Evolutionary conservation across 2,888 invertebrate species (phyloP), one percentile per base, ranked within the genome.

Genomic region (Epirrhoe tristata): DNA sequence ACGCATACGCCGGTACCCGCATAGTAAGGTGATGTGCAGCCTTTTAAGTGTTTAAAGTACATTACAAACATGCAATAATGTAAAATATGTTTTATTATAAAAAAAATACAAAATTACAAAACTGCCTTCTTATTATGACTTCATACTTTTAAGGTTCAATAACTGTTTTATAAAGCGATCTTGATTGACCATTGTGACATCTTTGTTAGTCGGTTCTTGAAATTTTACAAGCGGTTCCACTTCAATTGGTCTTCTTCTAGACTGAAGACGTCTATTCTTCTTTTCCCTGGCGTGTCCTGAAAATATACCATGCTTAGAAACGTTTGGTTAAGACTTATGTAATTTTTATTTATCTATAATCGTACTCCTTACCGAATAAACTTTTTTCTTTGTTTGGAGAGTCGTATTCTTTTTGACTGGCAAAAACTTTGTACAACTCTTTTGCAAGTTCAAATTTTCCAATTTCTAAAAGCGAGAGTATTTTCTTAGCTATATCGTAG

Each of bases 371-470:
- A 66, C 74, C 62, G n/a, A 48, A 32, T 16, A 43, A 39, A 43
- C n/a, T 59, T 10, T 58, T 58, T n/a, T 58, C 50, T 16, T 2
- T 32, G 8, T 12, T 63, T 5, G 34, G 32, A 17, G 51, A 24
- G 31, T 58, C 70, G n/a, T 56, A 70, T 53, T 77, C 75, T 64
- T 79, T 83, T 58, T 80, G 80, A 8, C 67, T 69, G 0, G 84
- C 68, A 58, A 92, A 85, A 17, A 87, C 74, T 70, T 84, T 87
- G 53, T 84, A 93, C 24, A 93, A 65, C 65, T 92, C 88, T 64
- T 83, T 84, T 0, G 91, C 93, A 10, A 91, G 70, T 46, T 73
- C 74, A 63, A 78, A 67, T 69, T 89, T 88, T 0, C 89, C 90
- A 32, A 50, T 74, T n/a, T 87, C 83, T 59, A 93, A 76, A 69